These are phyloP conservation scores for Atrichornis clamosus DNA, from an alignment of 2,113 vertebrate species.

Conservation along the genomic window DNA sequence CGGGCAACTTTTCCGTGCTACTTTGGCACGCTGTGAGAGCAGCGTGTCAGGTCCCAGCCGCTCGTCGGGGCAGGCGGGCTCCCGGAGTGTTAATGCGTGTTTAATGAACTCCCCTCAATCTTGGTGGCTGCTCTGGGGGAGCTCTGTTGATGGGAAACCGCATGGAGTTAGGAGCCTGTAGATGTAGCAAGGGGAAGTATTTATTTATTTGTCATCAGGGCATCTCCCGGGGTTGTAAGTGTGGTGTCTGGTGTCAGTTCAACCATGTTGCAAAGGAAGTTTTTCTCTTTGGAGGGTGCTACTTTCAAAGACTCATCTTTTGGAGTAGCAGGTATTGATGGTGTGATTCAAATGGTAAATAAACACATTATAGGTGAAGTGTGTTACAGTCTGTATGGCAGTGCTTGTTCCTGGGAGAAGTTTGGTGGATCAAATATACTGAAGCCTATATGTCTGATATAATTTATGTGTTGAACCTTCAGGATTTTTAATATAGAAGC, in stretches of 20 bases:
- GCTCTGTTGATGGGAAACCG: neutral
- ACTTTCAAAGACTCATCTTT: neutral
- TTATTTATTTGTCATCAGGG: neutral
- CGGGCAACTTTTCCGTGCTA: neutral
- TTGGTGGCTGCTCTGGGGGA: neutral
- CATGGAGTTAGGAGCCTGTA: neutral
- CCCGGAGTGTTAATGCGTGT: neutral
- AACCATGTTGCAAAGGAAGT: neutral
- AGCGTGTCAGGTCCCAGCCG: neutral
- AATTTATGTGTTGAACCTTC: neutral
- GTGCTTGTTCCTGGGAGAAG: accelerated
- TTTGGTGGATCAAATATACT: neutral
- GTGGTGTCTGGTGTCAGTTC: neutral
- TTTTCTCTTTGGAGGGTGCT: neutral
- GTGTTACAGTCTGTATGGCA: neutral
- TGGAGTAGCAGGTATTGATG: too few species aligned
- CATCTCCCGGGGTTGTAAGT: neutral
- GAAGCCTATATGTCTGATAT: neutral
- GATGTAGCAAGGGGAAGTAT: neutral
- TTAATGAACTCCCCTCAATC: neutral
- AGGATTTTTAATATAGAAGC: neutral
- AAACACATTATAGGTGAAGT: neutral
- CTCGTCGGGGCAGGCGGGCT: neutral
- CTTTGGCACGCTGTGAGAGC: neutral
- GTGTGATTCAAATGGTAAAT: neutral